Evolutionary conservation across 2,113 vertebrate species (phyloP), one percentile per base, ranked within the genome.

Genomic region (Prunella himalayana): DNA sequence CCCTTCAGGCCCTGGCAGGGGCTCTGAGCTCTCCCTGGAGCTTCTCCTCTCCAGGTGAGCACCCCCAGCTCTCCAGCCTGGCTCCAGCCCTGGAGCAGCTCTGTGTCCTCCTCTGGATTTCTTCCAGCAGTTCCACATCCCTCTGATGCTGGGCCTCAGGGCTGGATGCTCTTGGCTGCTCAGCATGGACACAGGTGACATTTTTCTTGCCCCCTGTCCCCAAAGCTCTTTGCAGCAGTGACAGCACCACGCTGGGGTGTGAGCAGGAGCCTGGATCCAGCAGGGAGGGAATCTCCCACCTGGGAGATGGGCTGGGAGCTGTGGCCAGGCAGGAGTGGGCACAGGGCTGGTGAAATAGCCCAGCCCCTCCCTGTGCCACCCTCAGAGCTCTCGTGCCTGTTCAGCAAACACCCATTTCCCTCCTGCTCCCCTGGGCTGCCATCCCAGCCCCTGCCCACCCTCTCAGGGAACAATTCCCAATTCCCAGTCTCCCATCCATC

Each of bases 351-450:
- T 60, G 72, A 17, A 57, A 22, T 5, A 5, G 3, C 41, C 27
- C 25, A 4, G 27, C 59, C 10, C 4, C 39, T 92, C 88, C 78
- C 77, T 19, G 89, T 13, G 73, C 86, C 88, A 56, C 31, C 51
- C n/a, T 44, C 41, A 37, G 5, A 57, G 81, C 89, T 44, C 44
- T 37, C 2, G 18, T 54, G 79, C 80, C 86, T 82, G 86, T 79
- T 92, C 24, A 80, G 89, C 93, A 94, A 87, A 92, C 91, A 82
- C 63, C 3, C 49, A 59, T 82, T 76, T 65, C 89, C 69, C 81
- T 60, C 27, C 89, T 9, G 3, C 51, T 76, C 47, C 72, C 51
- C 75, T 1, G 49, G 44, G 79, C 53, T 92, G 61, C 53, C 60
- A 37, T 37, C 37, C 9, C 37, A 37, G 37, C 37, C 37, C 37